Evolutionary conservation across 2,888 invertebrate species (phyloP), one percentile per base, ranked within the genome.

Genomic region (Subacronicta megacephala): DNA sequence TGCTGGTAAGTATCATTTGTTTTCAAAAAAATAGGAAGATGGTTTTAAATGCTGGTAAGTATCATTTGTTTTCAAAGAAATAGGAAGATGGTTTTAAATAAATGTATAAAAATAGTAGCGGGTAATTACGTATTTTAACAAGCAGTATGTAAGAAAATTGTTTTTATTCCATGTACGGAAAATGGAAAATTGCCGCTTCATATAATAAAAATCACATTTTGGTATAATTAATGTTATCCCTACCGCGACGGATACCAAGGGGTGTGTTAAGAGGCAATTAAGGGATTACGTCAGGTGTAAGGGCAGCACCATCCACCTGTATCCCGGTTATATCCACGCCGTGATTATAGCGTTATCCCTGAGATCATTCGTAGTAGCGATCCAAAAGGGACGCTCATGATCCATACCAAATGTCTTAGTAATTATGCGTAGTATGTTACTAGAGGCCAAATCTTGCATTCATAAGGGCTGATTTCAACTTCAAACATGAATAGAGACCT

Each of bases 211-310:
- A 49, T 43, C 12, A 64, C 35, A 16, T 51, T 49, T 40, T 35
- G 36, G 18, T 44, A 45, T 33, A 37, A 26, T 16, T 20, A 26
- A 37, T 45, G 10, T 12, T 36, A 31, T 26, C 29, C 23, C 37
- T 29, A 15, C 35, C 7, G 26, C 17, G 50, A 18, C 15, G 67
- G 54, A 46, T 61, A 53, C 16, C 38, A 26, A 20, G 40, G 43
- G 35, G 38, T 43, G 43, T 61, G 40, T 62, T 31, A 54, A 62
- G 46, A 62, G 62, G 68, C 54, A 64, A 64, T 64, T 64, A 64
- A 36, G 62, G 63, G 68, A 67, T 61, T 62, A 54, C 18, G 31
- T 36, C 46, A 54, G 43, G 54, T 64, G 68, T 62, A 31, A 44
- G 62, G 62, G 62, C 38, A 62, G 43, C 40, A 54, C 37, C 38